Conservation (phyloP, 1,140 invertebrate genomes). For the Drosophila azteca region DNA sequence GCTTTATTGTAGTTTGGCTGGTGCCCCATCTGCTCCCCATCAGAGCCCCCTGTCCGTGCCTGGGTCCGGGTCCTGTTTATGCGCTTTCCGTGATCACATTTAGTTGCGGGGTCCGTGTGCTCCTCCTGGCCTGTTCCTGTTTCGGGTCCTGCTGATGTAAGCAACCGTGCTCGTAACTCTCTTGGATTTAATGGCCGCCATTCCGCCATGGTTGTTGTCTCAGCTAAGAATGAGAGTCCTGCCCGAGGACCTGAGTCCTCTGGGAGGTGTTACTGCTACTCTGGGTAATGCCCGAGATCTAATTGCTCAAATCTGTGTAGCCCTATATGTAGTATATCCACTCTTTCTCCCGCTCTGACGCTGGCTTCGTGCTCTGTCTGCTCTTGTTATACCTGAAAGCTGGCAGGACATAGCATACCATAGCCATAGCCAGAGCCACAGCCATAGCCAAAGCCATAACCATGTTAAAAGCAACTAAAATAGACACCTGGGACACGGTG, state of each 20-base stretch:
- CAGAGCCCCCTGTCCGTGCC: not conserved
- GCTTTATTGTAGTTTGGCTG: conserved; percentile 65
- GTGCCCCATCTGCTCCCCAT: conserved; percentile 33
- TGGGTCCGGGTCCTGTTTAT: conserved; percentile 59
- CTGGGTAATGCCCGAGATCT: conserved; percentile 24
- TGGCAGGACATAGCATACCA: conserved; percentile 50
- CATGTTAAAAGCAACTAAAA: conserved; percentile 77
- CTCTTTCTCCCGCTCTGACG: not conserved
- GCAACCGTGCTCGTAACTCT: conserved; percentile 32
- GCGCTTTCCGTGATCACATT: conserved; percentile 74
- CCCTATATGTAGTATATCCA: not conserved
- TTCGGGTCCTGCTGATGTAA: conserved; percentile 24
- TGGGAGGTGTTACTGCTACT: too few species aligned
- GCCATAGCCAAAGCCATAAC: conserved; percentile 52
- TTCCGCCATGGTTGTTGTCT: conserved; percentile 8
- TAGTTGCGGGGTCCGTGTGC: conserved; percentile 9
- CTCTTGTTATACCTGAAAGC: conserved; percentile 63
- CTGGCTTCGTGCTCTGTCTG: not conserved
- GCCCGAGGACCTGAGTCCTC: not conserved
- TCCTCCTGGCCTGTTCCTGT: conserved; percentile 2
- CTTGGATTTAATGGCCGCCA: conserved; percentile 43
- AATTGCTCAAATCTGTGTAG: conserved; percentile 48
- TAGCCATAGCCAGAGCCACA: conserved; percentile 43
- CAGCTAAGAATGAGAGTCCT: not conserved
- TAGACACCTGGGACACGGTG: conserved; percentile 69